phyloP scores from a whole-genome alignment of 2,888 invertebrate species.

The Leucoma salicis region DNA sequence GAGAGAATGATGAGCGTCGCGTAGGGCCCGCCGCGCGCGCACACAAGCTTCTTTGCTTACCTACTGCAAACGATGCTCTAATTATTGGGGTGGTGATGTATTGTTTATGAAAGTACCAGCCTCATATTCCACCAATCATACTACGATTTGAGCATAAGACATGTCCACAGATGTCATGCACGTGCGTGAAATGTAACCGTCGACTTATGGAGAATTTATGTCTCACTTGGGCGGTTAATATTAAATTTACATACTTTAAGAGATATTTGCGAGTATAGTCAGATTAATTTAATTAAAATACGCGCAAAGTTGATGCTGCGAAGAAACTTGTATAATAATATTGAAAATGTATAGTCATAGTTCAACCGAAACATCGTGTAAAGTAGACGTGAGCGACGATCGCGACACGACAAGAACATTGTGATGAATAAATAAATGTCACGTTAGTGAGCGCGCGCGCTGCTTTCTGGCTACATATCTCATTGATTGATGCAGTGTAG shows the following conservation, averaged over 20 bases:
- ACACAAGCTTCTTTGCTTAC: constrained; percentile 26
- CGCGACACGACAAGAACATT: constrained; percentile 69
- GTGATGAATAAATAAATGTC: constrained; percentile 76
- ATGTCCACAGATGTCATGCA: constrained; percentile 37
- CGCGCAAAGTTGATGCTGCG: constrained; percentile 1
- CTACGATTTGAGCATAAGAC: constrained; percentile 29
- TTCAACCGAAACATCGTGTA: constrained; percentile 50
- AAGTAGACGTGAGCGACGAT: constrained; percentile 52
- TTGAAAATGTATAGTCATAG: constrained; percentile 13
- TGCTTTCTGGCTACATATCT: constrained; percentile 48
- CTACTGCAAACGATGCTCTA: constrained; percentile 54
- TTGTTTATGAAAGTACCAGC: constrained; percentile 43
- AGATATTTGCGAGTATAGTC: constrained; percentile 13
- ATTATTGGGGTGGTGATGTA: constrained; percentile 66
- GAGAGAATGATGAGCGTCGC: constrained; percentile 59
- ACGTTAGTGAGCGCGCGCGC: constrained; percentile 56
- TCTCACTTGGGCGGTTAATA: constrained; percentile 25
- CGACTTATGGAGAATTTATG: constrained; percentile 33
- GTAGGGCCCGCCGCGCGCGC: constrained; percentile 33
- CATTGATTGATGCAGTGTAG: constrained; percentile 67
- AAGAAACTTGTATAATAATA: constrained; percentile 1
- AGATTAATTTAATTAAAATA: constrained; percentile 14
- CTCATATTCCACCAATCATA: constrained; percentile 22
- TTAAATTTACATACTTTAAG: constrained; percentile 18
- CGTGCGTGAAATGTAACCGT: constrained; percentile 36